Evolutionary conservation across 2,888 invertebrate species (phyloP), one percentile per base, ranked within the genome.

Genomic region (Clusia tigrina): DNA sequence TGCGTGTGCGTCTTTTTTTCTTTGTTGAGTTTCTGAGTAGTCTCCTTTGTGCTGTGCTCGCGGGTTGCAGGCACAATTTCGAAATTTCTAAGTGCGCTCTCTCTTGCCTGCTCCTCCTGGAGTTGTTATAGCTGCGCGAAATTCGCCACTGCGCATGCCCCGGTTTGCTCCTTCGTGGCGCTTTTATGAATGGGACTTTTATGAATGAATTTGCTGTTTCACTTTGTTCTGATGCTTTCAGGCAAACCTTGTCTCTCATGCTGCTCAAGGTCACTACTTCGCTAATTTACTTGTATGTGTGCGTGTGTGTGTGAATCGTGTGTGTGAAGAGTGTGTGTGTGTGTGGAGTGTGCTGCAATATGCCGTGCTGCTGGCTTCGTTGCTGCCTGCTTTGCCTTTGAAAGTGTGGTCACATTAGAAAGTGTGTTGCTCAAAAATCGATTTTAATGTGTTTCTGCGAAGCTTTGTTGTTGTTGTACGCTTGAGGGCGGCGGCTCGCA

Each of bases 31-130:
- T 56, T 56, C 54, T 63, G 66, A 42, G 69, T 66, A 71, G 66
- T 75, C 77, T 70, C 74, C 75, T 74, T 76, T 74, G 71, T 69
- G 70, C 58, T 60, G 58, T 48, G 59, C 10, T 56, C 22, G 54
- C 65, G 69, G 65, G 67, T 24, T 32, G 32, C 32, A 32, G 6
- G 53, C n/a, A n/a, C n/a, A n/a, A n/a, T n/a, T n/a, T n/a, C n/a
- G n/a, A n/a, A n/a, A n/a, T 52, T n/a, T 17, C 42, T 42, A 37
- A 56, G 2, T n/a, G n/a, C n/a, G 17, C 25, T 60, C 38, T 51
- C 62, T 64, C 68, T 58, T 6, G 20, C 2, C n/a, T 61, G 60
- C 1, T 24, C 64, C 67, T 67, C 69, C 67, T 64, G 32, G 6
- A 42, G 25, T 26, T 26, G 15, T n/a, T 15, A 37, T 37, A 56